A percentile compares a stretch with the other conserved stretches of the same genome.
Evolutionary conservation across 2,113 vertebrate species (phyloP).

Genomic region (Sminthopsis crassicaudata): DNA sequence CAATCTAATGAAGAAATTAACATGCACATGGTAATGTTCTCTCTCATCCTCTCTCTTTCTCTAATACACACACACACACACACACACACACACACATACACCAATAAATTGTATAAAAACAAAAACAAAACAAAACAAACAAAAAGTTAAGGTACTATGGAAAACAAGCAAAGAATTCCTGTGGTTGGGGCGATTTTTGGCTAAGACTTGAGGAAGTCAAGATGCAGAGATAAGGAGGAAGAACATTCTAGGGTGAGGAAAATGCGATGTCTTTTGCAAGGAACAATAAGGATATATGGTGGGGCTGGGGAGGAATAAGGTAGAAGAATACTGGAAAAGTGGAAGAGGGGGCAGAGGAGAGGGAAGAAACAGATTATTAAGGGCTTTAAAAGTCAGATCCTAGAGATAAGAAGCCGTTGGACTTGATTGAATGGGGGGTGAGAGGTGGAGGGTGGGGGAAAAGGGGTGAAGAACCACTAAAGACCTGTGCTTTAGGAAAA

Average conservation of each 20-base stretch:
- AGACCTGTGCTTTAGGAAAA: background rate
- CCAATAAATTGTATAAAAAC: no score
- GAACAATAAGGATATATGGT: background rate
- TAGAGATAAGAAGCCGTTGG: background rate
- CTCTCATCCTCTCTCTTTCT: no score
- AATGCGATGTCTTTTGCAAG: background rate
- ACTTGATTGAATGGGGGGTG: background rate
- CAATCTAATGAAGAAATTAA: background rate
- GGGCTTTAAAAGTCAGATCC: background rate
- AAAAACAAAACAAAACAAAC: background rate
- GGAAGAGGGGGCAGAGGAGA: accelerated
- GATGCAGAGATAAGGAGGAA: background rate
- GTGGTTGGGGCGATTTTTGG: background rate
- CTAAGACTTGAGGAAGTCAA: background rate
- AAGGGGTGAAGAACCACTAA: no score
- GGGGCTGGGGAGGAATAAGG: background rate
- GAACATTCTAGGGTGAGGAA: background rate
- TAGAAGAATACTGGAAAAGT: background rate
- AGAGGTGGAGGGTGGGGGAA: no score
- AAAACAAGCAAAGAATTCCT: background rate
- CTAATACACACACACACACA: no score
- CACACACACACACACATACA: no score
- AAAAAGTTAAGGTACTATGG: background rate
- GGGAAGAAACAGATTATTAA: background rate
- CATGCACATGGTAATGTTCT: background rate